phyloP scores from a whole-genome alignment of 2,888 invertebrate genomes.

The Phengaris arion region DNA sequence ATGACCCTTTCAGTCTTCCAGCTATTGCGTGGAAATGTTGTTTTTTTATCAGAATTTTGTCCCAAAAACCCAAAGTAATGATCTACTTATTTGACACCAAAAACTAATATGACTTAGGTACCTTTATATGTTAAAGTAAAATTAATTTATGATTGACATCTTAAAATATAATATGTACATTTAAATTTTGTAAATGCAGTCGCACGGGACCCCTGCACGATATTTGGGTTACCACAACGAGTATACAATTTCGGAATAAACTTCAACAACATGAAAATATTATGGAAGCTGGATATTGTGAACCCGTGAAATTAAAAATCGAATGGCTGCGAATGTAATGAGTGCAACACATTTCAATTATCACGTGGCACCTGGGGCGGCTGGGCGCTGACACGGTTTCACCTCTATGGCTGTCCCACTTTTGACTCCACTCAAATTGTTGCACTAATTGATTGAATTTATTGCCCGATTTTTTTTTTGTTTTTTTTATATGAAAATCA shows the following conservation, averaged over 20 bases:
- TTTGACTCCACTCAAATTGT: conserved; percentile 20
- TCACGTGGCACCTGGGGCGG: conserved; percentile 4
- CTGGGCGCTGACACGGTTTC: conserved; percentile 17
- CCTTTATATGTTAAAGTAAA: no score
- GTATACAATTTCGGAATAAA: background rate
- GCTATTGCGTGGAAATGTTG: no score
- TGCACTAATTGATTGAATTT: conserved; percentile 20
- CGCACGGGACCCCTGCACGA: no score
- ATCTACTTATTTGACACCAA: no score
- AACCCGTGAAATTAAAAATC: background rate
- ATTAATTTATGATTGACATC: no score
- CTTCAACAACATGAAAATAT: background rate
- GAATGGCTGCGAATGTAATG: conserved; percentile 9
- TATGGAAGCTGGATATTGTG: background rate
- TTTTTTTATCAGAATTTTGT: no score
- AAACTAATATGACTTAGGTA: no score
- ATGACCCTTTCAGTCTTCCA: no score
- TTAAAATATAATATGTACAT: no score
- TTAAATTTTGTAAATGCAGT: no score
- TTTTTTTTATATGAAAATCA: background rate
- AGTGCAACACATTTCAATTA: conserved; percentile 26
- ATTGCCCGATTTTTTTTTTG: background rate
- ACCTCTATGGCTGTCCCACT: conserved; percentile 25
- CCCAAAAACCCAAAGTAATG: no score
- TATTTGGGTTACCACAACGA: background rate